Percentiles rank a stretch among this genome's conserved stretches.
phyloP scores from a whole-genome alignment of 2,888 invertebrate genomes.

The Lottia gigantea region DNA sequence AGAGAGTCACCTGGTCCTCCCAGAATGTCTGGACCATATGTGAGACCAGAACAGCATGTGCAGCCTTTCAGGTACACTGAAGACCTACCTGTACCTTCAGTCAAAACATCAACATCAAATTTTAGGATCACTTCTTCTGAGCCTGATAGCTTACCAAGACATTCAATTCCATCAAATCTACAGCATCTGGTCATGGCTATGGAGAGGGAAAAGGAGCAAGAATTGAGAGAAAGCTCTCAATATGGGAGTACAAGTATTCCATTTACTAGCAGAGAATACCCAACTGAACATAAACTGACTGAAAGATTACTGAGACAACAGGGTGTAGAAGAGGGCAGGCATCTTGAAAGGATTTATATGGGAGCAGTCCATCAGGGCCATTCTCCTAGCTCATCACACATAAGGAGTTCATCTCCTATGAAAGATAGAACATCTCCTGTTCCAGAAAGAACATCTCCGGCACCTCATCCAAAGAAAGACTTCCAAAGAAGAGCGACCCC shows the following conservation, averaged over 20 bases:
- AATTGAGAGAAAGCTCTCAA: neutral
- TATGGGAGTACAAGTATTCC: neutral
- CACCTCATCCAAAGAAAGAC: slow-evolving; percentile 5
- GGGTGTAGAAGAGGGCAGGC: neutral
- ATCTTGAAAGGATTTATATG: neutral
- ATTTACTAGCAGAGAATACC: neutral
- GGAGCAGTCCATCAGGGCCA: neutral
- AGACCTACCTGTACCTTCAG: neutral
- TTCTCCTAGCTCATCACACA: slow-evolving; percentile 12
- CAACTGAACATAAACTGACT: neutral
- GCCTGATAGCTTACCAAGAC: neutral
- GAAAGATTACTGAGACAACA: slow-evolving; percentile 5
- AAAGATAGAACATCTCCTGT: slow-evolving; percentile 1
- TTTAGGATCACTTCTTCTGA: neutral
- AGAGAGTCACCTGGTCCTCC: neutral
- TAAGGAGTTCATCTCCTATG: neutral
- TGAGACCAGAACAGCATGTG: neutral
- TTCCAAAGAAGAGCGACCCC: slow-evolving; percentile 10
- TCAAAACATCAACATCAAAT: neutral
- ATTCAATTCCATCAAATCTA: neutral
- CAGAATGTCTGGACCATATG: neutral
- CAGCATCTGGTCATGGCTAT: neutral
- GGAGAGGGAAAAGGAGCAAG: neutral
- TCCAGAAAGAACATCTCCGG: slow-evolving; percentile 3
- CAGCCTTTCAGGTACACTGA: neutral